Evolutionary conservation across 2,113 vertebrate genomes (phyloP), one percentile per base, ranked within the genome.

Genomic region (Bujurquina vittata): DNA sequence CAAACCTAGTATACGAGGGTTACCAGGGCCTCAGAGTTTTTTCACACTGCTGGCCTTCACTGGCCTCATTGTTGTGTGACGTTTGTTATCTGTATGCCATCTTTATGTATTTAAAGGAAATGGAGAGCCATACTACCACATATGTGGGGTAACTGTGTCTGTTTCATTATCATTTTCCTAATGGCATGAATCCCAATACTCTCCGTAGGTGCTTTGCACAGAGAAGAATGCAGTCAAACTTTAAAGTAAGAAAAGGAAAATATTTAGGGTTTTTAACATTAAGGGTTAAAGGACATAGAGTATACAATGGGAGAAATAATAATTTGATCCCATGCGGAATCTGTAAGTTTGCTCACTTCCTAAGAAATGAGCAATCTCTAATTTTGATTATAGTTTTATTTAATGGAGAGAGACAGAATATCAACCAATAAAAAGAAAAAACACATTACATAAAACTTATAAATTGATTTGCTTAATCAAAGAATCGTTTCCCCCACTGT

Each of bases 21-120:
- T 83, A 74, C 84, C 87, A 83, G 56, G 33, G 14, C 10, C 77
- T 87, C 43, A 69, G 59, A 67, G 83, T 69, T 8, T 3, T 79
- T 87, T 89, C 79, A 86, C 65, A 20, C 52, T 33, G 10, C 18
- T 23, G 56, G 56, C 46, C 43, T 74, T 23, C 40, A 52, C 29
- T 76, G 81, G 72, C 10, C 7, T 58, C 26, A n/a, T 57, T 75
- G 79, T 56, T 77, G 22, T 77, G 72, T 58, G 82, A 62, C 77
- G 22, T 74, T 33, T 65, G 54, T 86, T 77, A 85, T 77, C 78
- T 74, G 22, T 29, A 49, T 67, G n/a, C 46, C 55, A 10, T 56
- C 7, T 10, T 60, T 61, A 35, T 61, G 40, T 58, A 20, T 59
- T 2, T 3, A 26, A 26, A 26, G 26, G 26, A 26, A 67, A 20